A percentile compares a stretch with the other conserved stretches of the same genome.
phyloP scores from a whole-genome alignment of 35 echinoderm and acorn worm species.

The Strongylocentrotus purpuratus region DNA sequence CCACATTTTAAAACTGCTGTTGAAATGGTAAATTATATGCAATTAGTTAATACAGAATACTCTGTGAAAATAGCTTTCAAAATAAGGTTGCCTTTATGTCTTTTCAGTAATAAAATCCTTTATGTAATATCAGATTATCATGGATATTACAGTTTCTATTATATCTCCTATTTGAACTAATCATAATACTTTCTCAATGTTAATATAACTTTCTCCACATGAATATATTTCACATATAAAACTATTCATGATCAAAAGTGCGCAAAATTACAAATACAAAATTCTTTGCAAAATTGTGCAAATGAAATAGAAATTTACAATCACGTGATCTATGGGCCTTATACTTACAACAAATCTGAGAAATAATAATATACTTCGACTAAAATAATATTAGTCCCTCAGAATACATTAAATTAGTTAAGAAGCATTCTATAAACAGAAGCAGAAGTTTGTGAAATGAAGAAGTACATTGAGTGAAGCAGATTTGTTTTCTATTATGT shows the following conservation, averaged over 20 bases:
- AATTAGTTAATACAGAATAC: background rate
- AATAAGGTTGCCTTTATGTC: background rate
- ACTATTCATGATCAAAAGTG: background rate
- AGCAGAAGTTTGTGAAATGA: no score
- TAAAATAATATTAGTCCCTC: background rate
- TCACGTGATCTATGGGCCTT: background rate
- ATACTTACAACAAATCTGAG: background rate
- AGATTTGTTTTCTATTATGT: no score
- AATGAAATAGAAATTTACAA: background rate
- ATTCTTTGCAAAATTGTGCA: background rate
- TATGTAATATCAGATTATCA: background rate
- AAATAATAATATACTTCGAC: background rate
- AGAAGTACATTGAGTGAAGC: no score
- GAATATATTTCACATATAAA: background rate
- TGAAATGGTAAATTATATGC: background rate
- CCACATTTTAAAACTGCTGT: background rate
- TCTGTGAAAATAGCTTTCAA: background rate
- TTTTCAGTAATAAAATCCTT: background rate
- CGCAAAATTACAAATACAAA: background rate
- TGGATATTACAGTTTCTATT: background rate
- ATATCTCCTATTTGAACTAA: background rate
- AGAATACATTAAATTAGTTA: background rate
- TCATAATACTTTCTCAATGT: background rate
- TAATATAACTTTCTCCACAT: background rate
- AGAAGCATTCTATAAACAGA: background rate